A percentile compares a stretch with the other conserved stretches of the same genome.
Evolutionary conservation across 2,888 invertebrate species (phyloP).

Genomic region (Baronia brevicornis): DNA sequence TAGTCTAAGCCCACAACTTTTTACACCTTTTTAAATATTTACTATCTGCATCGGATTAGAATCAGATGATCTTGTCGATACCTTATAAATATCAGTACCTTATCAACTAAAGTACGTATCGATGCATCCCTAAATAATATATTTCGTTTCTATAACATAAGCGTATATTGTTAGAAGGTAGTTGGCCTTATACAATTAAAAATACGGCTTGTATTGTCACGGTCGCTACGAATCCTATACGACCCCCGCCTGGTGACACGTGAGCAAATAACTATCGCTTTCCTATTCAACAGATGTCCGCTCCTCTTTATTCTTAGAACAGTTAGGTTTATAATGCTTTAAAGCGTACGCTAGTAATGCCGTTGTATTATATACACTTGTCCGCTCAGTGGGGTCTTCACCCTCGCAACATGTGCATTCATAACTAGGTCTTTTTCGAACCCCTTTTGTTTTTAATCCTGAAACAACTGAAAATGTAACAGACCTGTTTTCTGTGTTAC

Average conservation of each 20-base stretch:
- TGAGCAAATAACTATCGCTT: slow-evolving; percentile 68
- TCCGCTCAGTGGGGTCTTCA: slow-evolving; percentile 47
- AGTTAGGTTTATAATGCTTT: slow-evolving; percentile 26
- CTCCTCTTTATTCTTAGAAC: slow-evolving; percentile 16
- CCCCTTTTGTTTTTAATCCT: slow-evolving; percentile 48
- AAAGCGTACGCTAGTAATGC: slow-evolving; percentile 15
- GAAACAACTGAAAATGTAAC: neutral
- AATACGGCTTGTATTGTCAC: too few species aligned
- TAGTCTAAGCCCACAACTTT: too few species aligned
- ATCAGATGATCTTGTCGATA: too few species aligned
- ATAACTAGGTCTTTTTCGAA: slow-evolving; percentile 36
- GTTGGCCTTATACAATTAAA: too few species aligned
- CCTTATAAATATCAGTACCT: too few species aligned
- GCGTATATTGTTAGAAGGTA: too few species aligned
- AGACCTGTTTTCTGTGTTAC: neutral
- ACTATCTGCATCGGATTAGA: too few species aligned
- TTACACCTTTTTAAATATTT: too few species aligned
- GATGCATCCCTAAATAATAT: too few species aligned
- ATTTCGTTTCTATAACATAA: too few species aligned
- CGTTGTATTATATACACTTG: slow-evolving; percentile 53
- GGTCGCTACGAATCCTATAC: slow-evolving; percentile 41
- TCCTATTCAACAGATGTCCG: too few species aligned
- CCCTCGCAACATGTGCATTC: slow-evolving; percentile 56
- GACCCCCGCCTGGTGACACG: slow-evolving; percentile 58
- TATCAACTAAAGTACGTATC: too few species aligned